Evolutionary conservation across 1,140 invertebrate species (phyloP), one percentile per base, ranked within the genome.

Genomic region (Oedothorax gibbosus): DNA sequence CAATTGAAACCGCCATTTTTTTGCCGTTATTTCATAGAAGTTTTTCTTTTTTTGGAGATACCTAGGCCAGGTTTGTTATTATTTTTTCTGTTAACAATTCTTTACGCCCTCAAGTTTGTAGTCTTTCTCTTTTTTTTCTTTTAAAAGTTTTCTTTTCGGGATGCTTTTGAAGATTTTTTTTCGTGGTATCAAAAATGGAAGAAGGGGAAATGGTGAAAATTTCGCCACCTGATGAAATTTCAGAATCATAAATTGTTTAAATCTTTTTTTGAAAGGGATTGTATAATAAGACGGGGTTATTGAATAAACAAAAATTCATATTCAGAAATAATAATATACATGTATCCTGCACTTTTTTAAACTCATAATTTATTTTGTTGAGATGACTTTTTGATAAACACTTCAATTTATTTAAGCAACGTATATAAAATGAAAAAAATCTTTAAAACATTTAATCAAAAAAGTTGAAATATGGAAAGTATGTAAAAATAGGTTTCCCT

Each of bases 1-100:
- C 75, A 77, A 77, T 77, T 77, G 75, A 77, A 77, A 77, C 75
- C 75, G 65, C 75, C 35, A 77, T 57, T 60, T 15, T 14, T 75
- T 75, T 49, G 9, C 12, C 12, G 12, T 12, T 75, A 35, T 60
- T 75, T 75, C 18, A n/a, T 75, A 50, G 20, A 12, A 50, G 49
- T 77, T 77, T 64, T 20, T 64, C 18, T 77, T 77, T 77, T 12
- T 8, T 18, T 50, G 10, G 21, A 64, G 15, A 65, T 56, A 49
- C 72, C 10, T 57, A n/a, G 12, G 53, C 6, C 11, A 18, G 14
- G 20, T 51, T 51, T 62, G 50, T 65, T 77, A 51, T 62, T 51
- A 14, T 50, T 71, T 50, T 15, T 18, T 50, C 1, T 12, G 14
- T 0, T 12, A 60, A 57, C 57, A 54, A 77, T 64, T 77, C 57